Base-by-base conservation (phyloP, 2,113 vertebrate species). In the Anthoscopus minutus region DNA sequence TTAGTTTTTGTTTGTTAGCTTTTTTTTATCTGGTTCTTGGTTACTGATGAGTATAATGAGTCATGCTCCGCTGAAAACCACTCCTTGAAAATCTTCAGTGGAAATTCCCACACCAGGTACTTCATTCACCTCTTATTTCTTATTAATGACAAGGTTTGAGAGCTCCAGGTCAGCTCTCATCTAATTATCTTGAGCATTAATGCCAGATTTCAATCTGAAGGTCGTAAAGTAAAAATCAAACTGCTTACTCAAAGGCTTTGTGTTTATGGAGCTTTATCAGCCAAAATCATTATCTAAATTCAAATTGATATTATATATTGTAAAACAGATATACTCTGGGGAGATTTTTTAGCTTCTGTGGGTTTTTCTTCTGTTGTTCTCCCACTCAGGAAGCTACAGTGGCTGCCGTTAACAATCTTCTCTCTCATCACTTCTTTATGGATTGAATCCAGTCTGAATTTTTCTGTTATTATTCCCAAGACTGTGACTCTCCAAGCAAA, bases 291-390 rank as follows among this genome's bases (percentile, higher is more conserved):
- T 71, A 67, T 58, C 47, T 60, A 58, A 60, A 62, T 42, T 60
- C 44, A 80, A 87, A 81, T 11, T 53, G 1, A 42, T 58, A 4
- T 47, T 24, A 58, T 35, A 24, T 65, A 44, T 37, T 45, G 15
- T 25, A 74, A 88, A 95, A 42, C 17, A 64, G 57, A 40, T 83
- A 27, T 24, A 35, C 4, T 42, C 11, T 6, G 13, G 8, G 14
- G 1, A 3, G 4, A 35, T 20, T 69, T 30, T 88, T 70, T 22
- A 24, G 6, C 9, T 86, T 60, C 20, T 15, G 42, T 12, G 15
- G 0, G 0, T 9, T 40, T 21, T 48, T 30, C 47, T 61, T 6
- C 20, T 70, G 5, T 15, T 58, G 20, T 25, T 45, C 38, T 69
- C 13, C 18, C 11, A 11, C 33, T 57, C 4, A 58, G 35, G 23